A percentile compares a stretch with the other conserved stretches of the same genome.
Evolutionary conservation across 2,113 vertebrate species (phyloP).

Genomic region (Phrynocephalus versicolor): DNA sequence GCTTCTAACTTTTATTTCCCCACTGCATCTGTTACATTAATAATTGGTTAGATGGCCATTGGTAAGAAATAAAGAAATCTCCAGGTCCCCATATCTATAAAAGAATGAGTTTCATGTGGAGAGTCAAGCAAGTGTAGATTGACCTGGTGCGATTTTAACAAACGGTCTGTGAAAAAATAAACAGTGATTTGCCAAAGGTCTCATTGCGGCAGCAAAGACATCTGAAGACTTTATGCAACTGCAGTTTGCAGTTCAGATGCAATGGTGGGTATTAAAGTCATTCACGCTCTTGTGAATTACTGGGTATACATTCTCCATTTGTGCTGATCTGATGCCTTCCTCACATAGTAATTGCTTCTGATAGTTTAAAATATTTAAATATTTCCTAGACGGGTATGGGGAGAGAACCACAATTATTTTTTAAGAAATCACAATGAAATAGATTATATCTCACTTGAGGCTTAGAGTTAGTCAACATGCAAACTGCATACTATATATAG

Average conservation of each 20-base stretch:
- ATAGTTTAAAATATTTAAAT: background rate
- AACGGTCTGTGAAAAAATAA: slow-evolving; percentile 14
- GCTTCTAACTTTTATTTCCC: background rate
- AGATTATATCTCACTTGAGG: background rate
- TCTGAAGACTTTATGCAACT: background rate
- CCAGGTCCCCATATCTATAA: slow-evolving; percentile 8
- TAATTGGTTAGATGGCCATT: slow-evolving; percentile 29
- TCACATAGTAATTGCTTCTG: background rate
- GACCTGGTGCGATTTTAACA: slow-evolving; percentile 29
- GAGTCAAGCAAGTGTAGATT: slow-evolving; percentile 24
- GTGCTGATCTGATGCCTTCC: background rate
- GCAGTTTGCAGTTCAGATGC: background rate
- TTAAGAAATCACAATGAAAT: background rate
- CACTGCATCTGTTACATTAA: slow-evolving; percentile 24
- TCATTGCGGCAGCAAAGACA: background rate
- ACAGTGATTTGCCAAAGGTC: background rate
- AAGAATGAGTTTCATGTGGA: background rate
- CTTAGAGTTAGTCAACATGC: background rate
- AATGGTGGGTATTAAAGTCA: slow-evolving; percentile 1
- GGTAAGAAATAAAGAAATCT: slow-evolving; percentile 10
- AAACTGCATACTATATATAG: background rate
- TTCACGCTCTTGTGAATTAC: slow-evolving; percentile 10
- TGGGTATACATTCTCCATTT: background rate
- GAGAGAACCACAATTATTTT: background rate
- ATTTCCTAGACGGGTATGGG: background rate